Evolutionary conservation across 1,140 invertebrate genomes (phyloP).

Genomic region (Thaumatotibia leucotreta): DNA sequence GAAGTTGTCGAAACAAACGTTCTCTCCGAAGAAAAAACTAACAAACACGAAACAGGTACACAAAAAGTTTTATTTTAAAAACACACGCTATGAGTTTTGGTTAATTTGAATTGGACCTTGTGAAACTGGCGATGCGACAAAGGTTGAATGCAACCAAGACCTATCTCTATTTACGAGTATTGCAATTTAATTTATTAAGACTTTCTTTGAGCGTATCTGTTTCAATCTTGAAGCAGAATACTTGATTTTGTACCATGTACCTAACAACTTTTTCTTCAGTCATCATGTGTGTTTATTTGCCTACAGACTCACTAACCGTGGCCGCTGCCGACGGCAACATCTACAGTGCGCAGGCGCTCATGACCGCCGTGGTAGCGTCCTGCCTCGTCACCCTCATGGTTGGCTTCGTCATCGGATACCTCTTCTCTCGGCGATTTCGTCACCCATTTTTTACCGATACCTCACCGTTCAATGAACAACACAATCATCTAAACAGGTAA

Average conservation of each 20-base stretch:
- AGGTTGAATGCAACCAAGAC: too few relatives aligned
- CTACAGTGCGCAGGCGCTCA: slow-evolving; percentile 87
- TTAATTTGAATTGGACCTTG: too few relatives aligned
- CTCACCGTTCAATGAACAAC: slow-evolving; percentile 84
- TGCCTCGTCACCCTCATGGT: slow-evolving; percentile 88
- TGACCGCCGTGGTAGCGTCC: slow-evolving; percentile 86
- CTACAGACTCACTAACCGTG: slow-evolving; percentile 78
- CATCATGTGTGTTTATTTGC: slow-evolving; percentile 16
- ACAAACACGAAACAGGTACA: slow-evolving; percentile 67
- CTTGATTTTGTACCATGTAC: too few relatives aligned
- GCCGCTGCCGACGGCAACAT: slow-evolving; percentile 80
- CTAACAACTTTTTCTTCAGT: too few relatives aligned
- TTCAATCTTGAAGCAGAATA: too few relatives aligned
- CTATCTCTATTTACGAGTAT: too few relatives aligned
- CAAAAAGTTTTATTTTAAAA: background rate
- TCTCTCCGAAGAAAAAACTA: slow-evolving; percentile 55
- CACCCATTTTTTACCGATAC: slow-evolving; percentile 83
- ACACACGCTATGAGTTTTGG: too few relatives aligned
- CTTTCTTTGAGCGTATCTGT: too few relatives aligned
- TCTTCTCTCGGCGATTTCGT: slow-evolving; percentile 87
- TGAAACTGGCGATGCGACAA: too few relatives aligned
- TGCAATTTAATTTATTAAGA: too few relatives aligned
- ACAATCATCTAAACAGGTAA: slow-evolving; percentile 75
- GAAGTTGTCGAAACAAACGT: slow-evolving; percentile 68
- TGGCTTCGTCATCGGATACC: slow-evolving; percentile 89